Conservation (phyloP, 2,113 vertebrate species). For the Campylomormyrus tamandua region DNA sequence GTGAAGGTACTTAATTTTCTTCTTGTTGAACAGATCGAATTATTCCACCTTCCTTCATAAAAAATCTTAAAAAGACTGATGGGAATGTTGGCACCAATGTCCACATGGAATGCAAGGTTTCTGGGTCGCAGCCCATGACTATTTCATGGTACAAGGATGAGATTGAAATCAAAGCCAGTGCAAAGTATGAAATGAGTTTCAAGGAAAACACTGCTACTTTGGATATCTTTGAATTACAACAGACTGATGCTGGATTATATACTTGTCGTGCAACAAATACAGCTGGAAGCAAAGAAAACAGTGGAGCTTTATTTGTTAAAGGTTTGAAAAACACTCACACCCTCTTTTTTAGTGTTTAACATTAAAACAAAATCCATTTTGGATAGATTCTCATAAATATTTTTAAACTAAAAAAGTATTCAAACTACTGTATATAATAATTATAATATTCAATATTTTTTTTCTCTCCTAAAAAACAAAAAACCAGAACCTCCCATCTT, state of each 20-base stretch:
- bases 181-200: slow-evolving; percentile 71
- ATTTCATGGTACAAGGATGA: slow-evolving; percentile 89
- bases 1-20: slow-evolving; percentile 43
- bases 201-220: slow-evolving; percentile 78
- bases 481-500: slow-evolving; percentile 83
- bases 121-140: slow-evolving; percentile 89
- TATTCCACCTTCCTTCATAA: slow-evolving; percentile 87
- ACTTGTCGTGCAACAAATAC: slow-evolving; percentile 85
- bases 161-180: slow-evolving; percentile 64
- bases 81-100: slow-evolving; percentile 64
- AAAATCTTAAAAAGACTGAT: slow-evolving; percentile 80
- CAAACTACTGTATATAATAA: background rate
- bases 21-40: slow-evolving; percentile 78
- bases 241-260: slow-evolving; percentile 80
- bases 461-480: slow-evolving; percentile 45
- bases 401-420: background rate
- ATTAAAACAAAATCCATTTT: too few relatives aligned
- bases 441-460: slow-evolving; percentile 26
- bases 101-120: slow-evolving; percentile 83
- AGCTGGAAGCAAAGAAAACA: slow-evolving; percentile 85
- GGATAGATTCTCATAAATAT: too few relatives aligned
- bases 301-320: slow-evolving; percentile 86
- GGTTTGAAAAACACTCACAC: slow-evolving; percentile 57
- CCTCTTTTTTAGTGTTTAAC: slow-evolving; percentile 28
- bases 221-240: slow-evolving; percentile 71